Percentiles rank a stretch among this genome's conserved stretches.
Evolutionary conservation across 1,140 invertebrate species (phyloP).

Genomic region (Tetranychus cinnabarinus): DNA sequence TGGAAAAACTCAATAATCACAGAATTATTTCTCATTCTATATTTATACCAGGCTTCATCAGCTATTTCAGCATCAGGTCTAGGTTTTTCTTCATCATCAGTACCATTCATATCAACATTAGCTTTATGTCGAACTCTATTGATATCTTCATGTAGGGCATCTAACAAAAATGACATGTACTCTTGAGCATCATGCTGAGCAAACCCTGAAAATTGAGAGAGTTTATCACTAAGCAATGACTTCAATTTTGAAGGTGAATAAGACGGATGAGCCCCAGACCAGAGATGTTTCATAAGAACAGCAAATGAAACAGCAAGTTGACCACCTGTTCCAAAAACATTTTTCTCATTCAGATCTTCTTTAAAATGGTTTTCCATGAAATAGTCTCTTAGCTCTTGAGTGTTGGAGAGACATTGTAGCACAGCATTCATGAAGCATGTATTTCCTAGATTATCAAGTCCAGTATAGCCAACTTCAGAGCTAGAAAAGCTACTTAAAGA

Average conservation of each 20-base stretch:
- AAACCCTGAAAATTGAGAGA: slow-evolving; percentile 27
- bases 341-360: slow-evolving; percentile 21
- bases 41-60: slow-evolving; percentile 18
- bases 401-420: slow-evolving; percentile 24
- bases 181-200: slow-evolving; percentile 33
- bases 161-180: slow-evolving; percentile 30
- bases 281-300: slow-evolving; percentile 20
- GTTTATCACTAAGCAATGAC: slow-evolving; percentile 26
- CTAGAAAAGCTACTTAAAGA: no score
- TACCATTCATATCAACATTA: slow-evolving; percentile 12
- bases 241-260: slow-evolving; percentile 24
- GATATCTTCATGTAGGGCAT: slow-evolving; percentile 28
- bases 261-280: slow-evolving; percentile 20
- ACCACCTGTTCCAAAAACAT: slow-evolving; percentile 23
- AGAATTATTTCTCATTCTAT: slow-evolving; percentile 19
- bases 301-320: slow-evolving; percentile 23
- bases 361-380: slow-evolving; percentile 16
- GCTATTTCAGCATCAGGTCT: slow-evolving; percentile 11
- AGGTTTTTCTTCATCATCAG: slow-evolving; percentile 12
- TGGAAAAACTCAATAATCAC: slow-evolving; percentile 21
- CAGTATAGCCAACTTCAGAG: slow-evolving; percentile 11
- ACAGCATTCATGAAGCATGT: slow-evolving; percentile 26
- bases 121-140: slow-evolving; percentile 18
- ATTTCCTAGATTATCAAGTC: slow-evolving; percentile 23
- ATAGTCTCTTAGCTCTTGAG: slow-evolving; percentile 19